A percentile compares a stretch with the other conserved stretches of the same genome.
These are phyloP conservation scores for Rhabdophis nuchalis DNA, from an alignment of 2,797 vertebrate species.

Conservation along the genomic window DNA sequence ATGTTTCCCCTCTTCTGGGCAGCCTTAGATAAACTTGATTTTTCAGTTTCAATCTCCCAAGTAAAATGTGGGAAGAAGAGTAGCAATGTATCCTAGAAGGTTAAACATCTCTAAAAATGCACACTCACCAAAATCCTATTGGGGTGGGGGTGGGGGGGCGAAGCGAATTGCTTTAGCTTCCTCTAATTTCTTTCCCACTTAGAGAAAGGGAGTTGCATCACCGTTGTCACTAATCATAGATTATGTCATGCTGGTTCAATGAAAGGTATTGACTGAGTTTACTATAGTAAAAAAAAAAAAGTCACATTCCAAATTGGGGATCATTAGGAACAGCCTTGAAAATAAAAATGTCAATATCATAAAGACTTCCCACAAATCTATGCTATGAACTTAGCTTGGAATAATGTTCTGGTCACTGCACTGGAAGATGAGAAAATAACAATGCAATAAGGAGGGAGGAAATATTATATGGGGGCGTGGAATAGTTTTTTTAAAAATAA, in stretches of 20 bases:
- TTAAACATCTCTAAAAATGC: accelerated
- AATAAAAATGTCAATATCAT: neutral
- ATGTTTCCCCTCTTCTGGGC: neutral
- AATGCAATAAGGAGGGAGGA: neutral
- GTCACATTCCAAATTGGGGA: neutral
- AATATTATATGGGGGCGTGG: neutral
- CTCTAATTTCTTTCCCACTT: neutral
- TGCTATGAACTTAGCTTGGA: neutral
- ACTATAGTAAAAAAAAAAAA: neutral
- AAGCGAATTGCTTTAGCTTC: neutral
- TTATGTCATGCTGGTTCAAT: neutral
- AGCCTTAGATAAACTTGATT: neutral
- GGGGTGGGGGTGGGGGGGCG: too few species aligned
- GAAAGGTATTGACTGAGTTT: neutral
- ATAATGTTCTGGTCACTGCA: neutral
- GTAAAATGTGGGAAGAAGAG: neutral
- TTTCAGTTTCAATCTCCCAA: neutral
- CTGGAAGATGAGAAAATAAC: neutral
- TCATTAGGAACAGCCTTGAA: neutral
- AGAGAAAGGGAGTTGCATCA: neutral
- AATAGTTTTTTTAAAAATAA: neutral
- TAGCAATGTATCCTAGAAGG: neutral
- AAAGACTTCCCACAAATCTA: neutral
- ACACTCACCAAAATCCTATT: neutral
- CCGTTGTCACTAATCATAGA: neutral